Conservation (phyloP, 2,888 invertebrate species). For the Agrotis puta region DNA sequence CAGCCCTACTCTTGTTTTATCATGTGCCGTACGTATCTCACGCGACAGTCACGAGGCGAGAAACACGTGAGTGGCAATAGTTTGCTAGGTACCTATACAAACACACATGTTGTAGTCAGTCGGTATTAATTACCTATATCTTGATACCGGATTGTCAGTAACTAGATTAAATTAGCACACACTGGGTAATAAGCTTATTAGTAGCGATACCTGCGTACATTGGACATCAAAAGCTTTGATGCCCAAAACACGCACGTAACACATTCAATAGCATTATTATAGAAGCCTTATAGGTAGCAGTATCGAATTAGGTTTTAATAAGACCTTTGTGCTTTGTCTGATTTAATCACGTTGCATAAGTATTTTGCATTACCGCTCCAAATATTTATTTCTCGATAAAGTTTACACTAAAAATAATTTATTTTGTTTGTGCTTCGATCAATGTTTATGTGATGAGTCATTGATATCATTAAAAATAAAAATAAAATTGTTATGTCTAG, state of each 20-base stretch:
- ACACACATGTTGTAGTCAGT: background rate
- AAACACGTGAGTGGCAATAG: constrained; percentile 16
- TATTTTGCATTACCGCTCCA: constrained; percentile 4
- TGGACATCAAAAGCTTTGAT: background rate
- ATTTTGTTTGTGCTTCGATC: too few species aligned
- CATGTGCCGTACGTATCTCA: constrained; percentile 15
- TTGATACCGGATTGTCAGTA: constrained; percentile 6
- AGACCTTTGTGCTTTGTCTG: background rate
- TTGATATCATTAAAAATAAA: background rate
- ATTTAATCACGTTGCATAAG: background rate
- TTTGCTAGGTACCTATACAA: constrained; percentile 3
- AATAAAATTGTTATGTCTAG: background rate
- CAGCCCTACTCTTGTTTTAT: constrained; percentile 36
- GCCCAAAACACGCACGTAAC: constrained; percentile 5
- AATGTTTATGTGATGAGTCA: background rate
- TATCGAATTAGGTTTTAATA: constrained; percentile 12
- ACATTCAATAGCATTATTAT: background rate
- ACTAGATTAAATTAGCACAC: constrained; percentile 10
- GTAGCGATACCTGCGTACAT: too few species aligned
- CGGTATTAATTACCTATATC: constrained; percentile 13
- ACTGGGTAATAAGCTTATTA: background rate
- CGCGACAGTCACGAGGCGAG: constrained; percentile 38
- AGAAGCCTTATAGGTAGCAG: background rate
- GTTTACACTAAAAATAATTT: background rate
- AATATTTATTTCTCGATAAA: constrained; percentile 17